Evolutionary conservation across 2,888 invertebrate species (phyloP), one percentile per base, ranked within the genome.

Genomic region (Xestia sexstrigata): DNA sequence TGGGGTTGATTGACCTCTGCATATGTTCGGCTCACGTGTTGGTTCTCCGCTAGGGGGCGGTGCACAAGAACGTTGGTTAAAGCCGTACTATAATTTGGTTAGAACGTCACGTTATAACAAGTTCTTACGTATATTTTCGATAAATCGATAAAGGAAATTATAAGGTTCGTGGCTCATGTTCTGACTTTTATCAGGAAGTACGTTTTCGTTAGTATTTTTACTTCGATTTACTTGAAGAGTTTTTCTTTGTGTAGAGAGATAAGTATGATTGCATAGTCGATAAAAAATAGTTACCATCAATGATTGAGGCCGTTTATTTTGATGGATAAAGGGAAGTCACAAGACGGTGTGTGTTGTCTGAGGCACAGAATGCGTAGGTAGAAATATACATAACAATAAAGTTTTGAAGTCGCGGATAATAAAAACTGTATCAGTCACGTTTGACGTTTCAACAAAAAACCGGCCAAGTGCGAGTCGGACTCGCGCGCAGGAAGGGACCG

Each of bases 1-100:
- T 70, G 13, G 70, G 80, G 89, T 86, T 88, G 75, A 78, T 82
- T 87, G 89, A 89, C 79, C 89, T 74, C 74, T 68, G 74, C 87
- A 86, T 86, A 81, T 87, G 80, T 83, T 80, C 20, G 55, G 73
- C 71, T 78, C 76, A 84, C 78, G 76, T 85, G 78, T 73, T 81
- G 55, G 23, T 26, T 15, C 52, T 45, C 42, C 73, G 74, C 74
- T 74, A 79, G 81, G 80, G 81, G 80, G 82, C 82, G 65, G 66
- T 80, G 67, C 63, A 72, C 67, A 73, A 69, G 76, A 78, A 86
- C 55, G 60, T 68, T 69, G 39, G 65, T 15, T 70, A 68, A 52
- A 69, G n/a, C 68, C 69, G 71, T 71, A 74, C 79, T 78, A 78
- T 86, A 84, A 86, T 88, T 86, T 83, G 20, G 58, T 17, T 72